phyloP scores from a whole-genome alignment of 2,113 vertebrate genomes.

The Arizona elegans region DNA sequence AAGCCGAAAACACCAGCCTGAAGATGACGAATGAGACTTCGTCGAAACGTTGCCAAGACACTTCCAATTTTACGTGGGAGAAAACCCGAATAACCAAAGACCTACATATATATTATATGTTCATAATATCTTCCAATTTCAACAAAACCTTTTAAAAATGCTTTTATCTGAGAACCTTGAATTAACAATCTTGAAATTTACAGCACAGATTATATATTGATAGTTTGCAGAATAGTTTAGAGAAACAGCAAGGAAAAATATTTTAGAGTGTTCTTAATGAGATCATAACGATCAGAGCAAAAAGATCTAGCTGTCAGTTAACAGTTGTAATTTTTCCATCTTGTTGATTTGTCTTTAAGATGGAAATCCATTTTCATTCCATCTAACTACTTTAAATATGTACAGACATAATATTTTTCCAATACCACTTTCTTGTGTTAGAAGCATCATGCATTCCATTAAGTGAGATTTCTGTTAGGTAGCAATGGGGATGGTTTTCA shows the following conservation, averaged over 20 bases:
- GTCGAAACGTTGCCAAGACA: too few species aligned
- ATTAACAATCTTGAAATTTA: not conserved
- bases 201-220: not conserved
- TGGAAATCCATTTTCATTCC: not conserved
- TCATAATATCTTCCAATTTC: not conserved
- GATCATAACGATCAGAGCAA: not conserved
- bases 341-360: not conserved
- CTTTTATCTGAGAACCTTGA: not conserved
- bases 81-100: too few species aligned
- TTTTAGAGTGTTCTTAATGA: not conserved
- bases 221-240: not conserved
- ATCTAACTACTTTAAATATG: not conserved
- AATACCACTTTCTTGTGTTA: not conserved
- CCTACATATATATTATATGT: too few species aligned
- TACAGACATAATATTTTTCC: not conserved
- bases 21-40: too few species aligned
- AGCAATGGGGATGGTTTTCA: not conserved
- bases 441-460: not conserved
- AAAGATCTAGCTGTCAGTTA: too few species aligned
- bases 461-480: not conserved
- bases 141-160: not conserved
- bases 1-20: too few species aligned
- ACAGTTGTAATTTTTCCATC: not conserved
- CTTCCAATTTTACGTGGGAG: too few species aligned
- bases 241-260: not conserved